Conservation (phyloP, 1,140 invertebrate species). For the Helicoverpa armigera region DNA sequence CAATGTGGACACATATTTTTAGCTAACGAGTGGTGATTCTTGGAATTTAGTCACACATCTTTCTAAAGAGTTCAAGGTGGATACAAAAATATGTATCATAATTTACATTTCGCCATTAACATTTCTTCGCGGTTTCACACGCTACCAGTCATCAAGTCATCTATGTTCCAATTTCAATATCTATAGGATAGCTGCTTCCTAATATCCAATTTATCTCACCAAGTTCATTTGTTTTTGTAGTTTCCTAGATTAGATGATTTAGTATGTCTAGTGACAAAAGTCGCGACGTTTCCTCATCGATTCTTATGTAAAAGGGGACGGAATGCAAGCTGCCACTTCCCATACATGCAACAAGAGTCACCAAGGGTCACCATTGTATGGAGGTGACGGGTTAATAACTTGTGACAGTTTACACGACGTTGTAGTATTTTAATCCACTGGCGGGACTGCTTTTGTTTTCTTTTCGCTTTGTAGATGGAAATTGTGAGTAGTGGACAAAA, state of each 20-base stretch:
- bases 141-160: background rate
- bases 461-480: no score
- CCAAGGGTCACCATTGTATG: conserved; percentile 29
- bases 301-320: background rate
- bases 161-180: background rate
- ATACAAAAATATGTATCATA: background rate
- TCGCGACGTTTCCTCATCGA: conserved; percentile 4
- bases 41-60: background rate
- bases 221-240: no score
- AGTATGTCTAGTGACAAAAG: background rate
- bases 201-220: no score
- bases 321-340: conserved; percentile 37
- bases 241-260: background rate
- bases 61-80: background rate
- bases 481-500: no score
- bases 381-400: conserved; percentile 33
- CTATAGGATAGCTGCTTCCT: background rate
- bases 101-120: no score
- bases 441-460: background rate
- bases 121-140: no score
- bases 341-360: conserved; percentile 17
- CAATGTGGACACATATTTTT: conserved; percentile 11
- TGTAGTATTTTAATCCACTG: conserved; percentile 24
- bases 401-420: conserved; percentile 33
- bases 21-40: background rate